phyloP scores from a whole-genome alignment of 2,888 invertebrate genomes.

The Torymus aiolomorphi region DNA sequence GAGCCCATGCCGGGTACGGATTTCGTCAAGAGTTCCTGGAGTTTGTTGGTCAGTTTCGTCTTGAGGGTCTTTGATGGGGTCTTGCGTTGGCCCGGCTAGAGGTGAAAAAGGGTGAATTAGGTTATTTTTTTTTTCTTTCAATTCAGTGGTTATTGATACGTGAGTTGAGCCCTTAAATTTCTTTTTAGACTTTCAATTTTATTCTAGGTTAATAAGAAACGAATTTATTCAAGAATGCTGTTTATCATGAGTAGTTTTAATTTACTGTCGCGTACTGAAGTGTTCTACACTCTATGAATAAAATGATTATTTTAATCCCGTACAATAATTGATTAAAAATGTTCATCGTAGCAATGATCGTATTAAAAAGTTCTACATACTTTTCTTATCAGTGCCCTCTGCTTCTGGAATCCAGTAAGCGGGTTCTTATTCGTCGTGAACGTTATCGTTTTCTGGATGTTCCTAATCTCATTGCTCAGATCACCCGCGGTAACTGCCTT shows the following conservation, averaged over 20 bases:
- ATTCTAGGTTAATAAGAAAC: too few species aligned
- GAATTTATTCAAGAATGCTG: too few species aligned
- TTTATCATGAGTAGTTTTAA: not conserved
- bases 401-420: conserved; percentile 67
- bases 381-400: conserved; percentile 59
- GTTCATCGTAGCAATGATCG: too few species aligned
- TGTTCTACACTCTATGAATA: not conserved
- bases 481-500: conserved; percentile 65
- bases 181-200: too few species aligned
- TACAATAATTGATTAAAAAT: too few species aligned
- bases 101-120: too few species aligned
- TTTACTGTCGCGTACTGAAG: not conserved
- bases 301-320: too few species aligned
- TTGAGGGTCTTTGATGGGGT: conserved; percentile 51
- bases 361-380: too few species aligned
- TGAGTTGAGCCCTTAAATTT: too few species aligned
- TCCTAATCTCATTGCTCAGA: conserved; percentile 69
- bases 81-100: conserved; percentile 50
- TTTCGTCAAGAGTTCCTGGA: conserved; percentile 73
- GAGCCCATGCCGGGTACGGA: conserved; percentile 79
- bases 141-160: too few species aligned
- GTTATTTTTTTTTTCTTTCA: too few species aligned
- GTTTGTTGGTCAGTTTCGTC: conserved; percentile 63
- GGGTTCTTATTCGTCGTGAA: conserved; percentile 67
- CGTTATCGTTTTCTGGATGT: conserved; percentile 71